These are phyloP conservation scores for Drosophila meridiana DNA, from an alignment of 2,888 invertebrate genomes.

Conservation along the genomic window DNA sequence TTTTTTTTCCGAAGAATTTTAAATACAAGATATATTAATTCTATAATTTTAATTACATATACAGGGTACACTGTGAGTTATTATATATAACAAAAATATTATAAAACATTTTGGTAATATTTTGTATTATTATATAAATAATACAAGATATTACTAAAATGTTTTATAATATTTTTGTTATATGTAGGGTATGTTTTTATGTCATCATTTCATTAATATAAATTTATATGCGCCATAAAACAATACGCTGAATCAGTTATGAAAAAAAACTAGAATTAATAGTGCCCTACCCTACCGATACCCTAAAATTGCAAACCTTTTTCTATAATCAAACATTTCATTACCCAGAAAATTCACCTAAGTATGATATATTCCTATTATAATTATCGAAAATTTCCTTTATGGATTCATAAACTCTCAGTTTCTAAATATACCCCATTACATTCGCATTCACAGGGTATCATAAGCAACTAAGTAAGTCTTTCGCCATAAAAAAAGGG, in stretches of 20 bases:
- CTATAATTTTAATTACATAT: too few species aligned
- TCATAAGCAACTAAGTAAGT: slow-evolving; percentile 18
- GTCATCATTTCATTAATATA: too few species aligned
- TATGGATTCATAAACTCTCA: background rate
- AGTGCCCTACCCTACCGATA: background rate
- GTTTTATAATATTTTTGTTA: background rate
- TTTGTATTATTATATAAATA: background rate
- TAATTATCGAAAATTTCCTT: background rate
- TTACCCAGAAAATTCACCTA: too few species aligned
- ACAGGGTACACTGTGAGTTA: background rate
- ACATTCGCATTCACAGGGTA: slow-evolving; percentile 9
- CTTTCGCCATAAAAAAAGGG: slow-evolving; percentile 48
- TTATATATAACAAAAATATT: too few species aligned
- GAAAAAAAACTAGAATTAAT: background rate
- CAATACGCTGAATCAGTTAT: too few species aligned
- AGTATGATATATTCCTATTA: background rate
- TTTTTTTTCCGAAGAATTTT: too few species aligned
- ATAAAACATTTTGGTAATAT: background rate
- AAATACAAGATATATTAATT: too few species aligned
- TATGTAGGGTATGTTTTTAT: background rate
- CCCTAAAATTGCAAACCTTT: too few species aligned
- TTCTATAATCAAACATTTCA: too few species aligned
- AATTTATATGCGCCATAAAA: too few species aligned
- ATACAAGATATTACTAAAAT: too few species aligned
- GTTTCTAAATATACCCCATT: background rate